phyloP scores from a whole-genome alignment of 2,888 invertebrate species.

The Brachypalpus laphriformis region DNA sequence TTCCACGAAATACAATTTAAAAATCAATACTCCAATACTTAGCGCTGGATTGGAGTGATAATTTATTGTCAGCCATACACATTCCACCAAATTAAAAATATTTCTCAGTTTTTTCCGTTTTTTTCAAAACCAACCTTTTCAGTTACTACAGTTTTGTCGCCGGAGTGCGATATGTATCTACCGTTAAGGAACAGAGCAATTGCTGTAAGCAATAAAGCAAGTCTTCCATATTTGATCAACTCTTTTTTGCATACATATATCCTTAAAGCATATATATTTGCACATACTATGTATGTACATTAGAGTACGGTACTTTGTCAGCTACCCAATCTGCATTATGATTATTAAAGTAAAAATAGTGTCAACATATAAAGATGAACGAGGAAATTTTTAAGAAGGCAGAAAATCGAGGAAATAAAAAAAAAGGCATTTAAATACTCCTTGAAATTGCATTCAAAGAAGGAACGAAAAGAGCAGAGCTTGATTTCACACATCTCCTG shows the following conservation, averaged over 20 bases:
- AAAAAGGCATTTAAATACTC: constrained; percentile 33
- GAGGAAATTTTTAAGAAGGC: constrained; percentile 12
- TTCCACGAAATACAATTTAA: no score
- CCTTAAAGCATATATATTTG: background rate
- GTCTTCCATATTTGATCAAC: background rate
- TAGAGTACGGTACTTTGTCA: background rate
- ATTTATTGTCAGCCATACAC: no score
- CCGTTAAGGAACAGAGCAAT: no score
- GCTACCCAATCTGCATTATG: constrained; percentile 4
- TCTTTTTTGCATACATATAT: background rate
- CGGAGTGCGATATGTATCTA: no score
- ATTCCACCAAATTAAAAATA: no score
- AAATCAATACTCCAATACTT: no score
- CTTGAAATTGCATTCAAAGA: constrained; percentile 40
- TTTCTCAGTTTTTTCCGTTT: no score
- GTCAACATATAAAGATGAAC: constrained; percentile 33
- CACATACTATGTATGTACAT: background rate
- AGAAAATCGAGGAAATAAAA: constrained; percentile 32
- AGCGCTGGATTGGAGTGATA: no score
- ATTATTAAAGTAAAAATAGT: constrained; percentile 17
- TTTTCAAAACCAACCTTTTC: no score
- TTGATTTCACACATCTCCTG: constrained; percentile 26
- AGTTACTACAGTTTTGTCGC: no score
- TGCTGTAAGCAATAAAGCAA: no score
- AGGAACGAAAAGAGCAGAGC: constrained; percentile 29